These are phyloP conservation scores for Danio aesculapii DNA, from an alignment of 2,797 vertebrate genomes.

Conservation along the genomic window DNA sequence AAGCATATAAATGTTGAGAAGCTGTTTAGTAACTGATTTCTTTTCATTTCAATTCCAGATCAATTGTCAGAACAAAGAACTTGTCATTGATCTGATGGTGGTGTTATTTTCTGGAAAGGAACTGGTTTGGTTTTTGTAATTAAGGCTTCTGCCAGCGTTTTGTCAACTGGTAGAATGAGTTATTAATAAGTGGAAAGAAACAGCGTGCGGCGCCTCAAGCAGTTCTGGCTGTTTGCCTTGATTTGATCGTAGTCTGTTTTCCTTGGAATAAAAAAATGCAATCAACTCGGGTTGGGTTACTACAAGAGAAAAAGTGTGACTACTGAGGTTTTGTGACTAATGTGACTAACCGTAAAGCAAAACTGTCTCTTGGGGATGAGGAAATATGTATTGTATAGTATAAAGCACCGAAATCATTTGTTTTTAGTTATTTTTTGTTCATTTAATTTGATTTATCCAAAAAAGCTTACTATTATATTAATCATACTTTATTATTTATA, in stretches of 20 bases:
- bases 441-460: too few species aligned
- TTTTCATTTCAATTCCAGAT: not conserved
- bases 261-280: not conserved
- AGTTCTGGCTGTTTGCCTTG: not conserved
- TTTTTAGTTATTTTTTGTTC: too few species aligned
- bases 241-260: not conserved
- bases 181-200: not conserved
- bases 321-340: not conserved
- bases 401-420: not conserved
- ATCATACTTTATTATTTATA: too few species aligned
- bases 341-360: not conserved
- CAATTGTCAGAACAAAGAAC: not conserved
- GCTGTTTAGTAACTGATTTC: not conserved
- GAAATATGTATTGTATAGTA: not conserved
- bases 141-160: not conserved
- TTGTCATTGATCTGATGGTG: not conserved
- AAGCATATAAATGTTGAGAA: not conserved
- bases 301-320: not conserved
- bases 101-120: not conserved
- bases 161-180: not conserved
- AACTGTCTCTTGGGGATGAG: not conserved
- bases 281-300: not conserved
- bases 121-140: not conserved
- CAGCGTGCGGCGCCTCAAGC: not conserved
- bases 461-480: too few species aligned